Percentiles rank a stretch among this genome's conserved stretches.
Evolutionary conservation across 2,797 vertebrate species (phyloP).

Genomic region (Characodon lateralis): DNA sequence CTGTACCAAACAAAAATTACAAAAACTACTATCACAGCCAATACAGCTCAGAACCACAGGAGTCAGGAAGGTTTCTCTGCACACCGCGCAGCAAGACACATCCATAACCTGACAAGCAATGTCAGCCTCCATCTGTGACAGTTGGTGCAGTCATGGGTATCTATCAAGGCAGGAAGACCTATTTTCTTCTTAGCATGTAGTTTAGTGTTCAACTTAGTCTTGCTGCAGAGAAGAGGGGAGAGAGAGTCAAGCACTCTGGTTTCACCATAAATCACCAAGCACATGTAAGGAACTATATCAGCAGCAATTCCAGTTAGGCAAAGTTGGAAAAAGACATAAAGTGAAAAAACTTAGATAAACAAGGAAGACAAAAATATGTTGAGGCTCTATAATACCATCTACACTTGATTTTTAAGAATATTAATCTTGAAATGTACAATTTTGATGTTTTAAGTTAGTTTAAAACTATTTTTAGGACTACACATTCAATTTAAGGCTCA

Average conservation of each 20-base stretch:
- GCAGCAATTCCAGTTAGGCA: conserved; percentile 5
- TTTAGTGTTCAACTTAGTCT: conserved; percentile 16
- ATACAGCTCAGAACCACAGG: conserved; percentile 58
- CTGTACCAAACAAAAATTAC: conserved; percentile 46
- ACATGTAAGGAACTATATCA: conserved; percentile 2
- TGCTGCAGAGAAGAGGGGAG: conserved; percentile 11
- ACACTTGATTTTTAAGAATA: neutral
- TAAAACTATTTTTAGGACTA: neutral
- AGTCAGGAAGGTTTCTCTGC: conserved; percentile 44
- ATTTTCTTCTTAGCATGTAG: conserved; percentile 30
- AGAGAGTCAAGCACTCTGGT: conserved; percentile 21
- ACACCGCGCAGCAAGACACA: conserved; percentile 47
- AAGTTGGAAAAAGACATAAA: neutral
- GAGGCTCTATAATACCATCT: neutral
- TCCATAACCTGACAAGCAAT: conserved; percentile 31
- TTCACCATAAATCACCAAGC: conserved; percentile 33
- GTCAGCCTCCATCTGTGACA: conserved; percentile 45
- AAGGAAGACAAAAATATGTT: too few species aligned
- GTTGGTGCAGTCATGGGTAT: conserved; percentile 18
- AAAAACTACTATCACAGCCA: conserved; percentile 49
- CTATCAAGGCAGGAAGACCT: neutral
- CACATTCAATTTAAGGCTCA: neutral
- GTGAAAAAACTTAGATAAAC: neutral
- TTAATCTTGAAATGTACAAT: neutral
- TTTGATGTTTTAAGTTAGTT: neutral